Evolutionary conservation across 2,797 vertebrate genomes (phyloP).

Genomic region (Caiman crocodilus): DNA sequence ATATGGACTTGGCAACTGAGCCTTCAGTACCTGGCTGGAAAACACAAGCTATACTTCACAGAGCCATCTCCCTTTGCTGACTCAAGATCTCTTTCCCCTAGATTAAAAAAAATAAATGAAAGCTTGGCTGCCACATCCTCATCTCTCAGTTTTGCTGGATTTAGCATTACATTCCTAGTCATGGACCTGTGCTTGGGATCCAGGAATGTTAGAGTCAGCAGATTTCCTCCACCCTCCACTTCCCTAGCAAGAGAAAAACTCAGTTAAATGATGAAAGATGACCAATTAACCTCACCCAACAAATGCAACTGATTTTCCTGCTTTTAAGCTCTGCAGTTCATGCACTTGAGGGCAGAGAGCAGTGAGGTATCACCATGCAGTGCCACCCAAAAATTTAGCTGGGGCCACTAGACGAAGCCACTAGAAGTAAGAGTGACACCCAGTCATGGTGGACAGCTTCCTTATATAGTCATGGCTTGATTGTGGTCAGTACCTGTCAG

Average conservation of each 20-base stretch:
- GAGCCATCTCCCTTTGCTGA: slow-evolving; percentile 21
- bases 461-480: background rate
- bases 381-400: too few species aligned
- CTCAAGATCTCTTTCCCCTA: slow-evolving; percentile 19
- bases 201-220: background rate
- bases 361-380: background rate
- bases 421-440: background rate
- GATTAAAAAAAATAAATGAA: slow-evolving; percentile 18
- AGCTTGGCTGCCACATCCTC: slow-evolving; percentile 9
- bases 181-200: background rate
- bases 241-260: background rate
- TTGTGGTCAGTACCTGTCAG: background rate
- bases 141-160: slow-evolving; percentile 21
- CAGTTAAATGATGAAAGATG: rapidly evolving
- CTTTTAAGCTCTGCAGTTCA: background rate
- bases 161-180: slow-evolving; percentile 33
- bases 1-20: background rate
- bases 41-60: background rate
- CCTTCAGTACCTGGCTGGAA: background rate
- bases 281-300: background rate
- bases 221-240: background rate
- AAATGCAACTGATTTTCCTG: background rate
- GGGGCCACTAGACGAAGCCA: background rate
- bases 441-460: background rate
- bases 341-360: background rate